Evolutionary conservation across 1,140 invertebrate genomes (phyloP).

Genomic region (Epicauta chinensis): DNA sequence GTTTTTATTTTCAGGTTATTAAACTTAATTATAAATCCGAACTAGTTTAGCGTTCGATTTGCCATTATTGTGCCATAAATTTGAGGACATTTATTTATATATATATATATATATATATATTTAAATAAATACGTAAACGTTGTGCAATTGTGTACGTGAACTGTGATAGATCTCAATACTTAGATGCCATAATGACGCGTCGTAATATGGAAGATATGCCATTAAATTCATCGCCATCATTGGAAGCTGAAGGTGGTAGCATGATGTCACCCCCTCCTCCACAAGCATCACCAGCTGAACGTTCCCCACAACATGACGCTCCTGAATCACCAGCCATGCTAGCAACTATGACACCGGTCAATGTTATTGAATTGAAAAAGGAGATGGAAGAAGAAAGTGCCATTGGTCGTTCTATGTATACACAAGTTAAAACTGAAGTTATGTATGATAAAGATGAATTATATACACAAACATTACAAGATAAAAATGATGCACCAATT

Average conservation of each 20-base stretch:
- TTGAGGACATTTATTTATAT: constrained; percentile 14
- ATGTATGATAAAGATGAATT: constrained; percentile 49
- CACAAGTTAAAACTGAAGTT: constrained; percentile 48
- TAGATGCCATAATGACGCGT: constrained; percentile 36
- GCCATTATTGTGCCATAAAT: constrained; percentile 41
- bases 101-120: neutral
- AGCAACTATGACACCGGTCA: constrained; percentile 69
- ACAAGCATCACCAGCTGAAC: constrained; percentile 37
- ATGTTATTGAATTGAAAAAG: constrained; percentile 58
- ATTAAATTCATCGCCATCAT: constrained; percentile 30
- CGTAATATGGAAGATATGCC: constrained; percentile 33
- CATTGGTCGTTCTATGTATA: constrained; percentile 52
- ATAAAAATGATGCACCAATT: constrained; percentile 57
- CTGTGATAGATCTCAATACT: constrained; percentile 38
- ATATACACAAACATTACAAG: constrained; percentile 53
- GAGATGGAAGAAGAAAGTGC: constrained; percentile 45
- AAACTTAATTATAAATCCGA: too few relatives aligned
- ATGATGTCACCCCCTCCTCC: constrained; percentile 41
- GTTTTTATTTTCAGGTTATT: too few relatives aligned
- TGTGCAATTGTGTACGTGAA: constrained; percentile 36
- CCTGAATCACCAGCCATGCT: constrained; percentile 62
- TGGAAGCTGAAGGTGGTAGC: constrained; percentile 29
- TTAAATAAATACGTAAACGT: constrained; percentile 31
- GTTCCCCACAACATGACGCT: constrained; percentile 37
- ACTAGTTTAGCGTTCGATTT: too few relatives aligned